Conservation (phyloP, 2,797 vertebrate species). For the Chiroxiphia lanceolata region DNA sequence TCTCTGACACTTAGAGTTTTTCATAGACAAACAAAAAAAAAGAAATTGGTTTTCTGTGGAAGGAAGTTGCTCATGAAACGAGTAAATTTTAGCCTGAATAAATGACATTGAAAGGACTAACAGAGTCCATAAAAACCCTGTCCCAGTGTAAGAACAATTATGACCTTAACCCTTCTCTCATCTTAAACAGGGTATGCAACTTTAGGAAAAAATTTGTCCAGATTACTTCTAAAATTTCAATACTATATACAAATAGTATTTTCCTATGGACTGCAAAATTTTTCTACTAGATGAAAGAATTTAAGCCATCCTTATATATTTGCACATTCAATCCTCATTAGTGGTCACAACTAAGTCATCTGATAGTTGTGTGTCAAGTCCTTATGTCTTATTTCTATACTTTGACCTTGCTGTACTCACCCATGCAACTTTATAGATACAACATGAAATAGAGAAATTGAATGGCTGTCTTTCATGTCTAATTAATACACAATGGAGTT, state of each 20-base stretch:
- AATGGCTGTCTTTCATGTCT: background rate
- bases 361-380: background rate
- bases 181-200: background rate
- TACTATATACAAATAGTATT: background rate
- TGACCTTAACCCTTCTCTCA: background rate
- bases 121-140: accelerated
- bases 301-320: background rate
- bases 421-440: accelerated
- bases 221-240: background rate
- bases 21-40: background rate
- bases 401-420: background rate
- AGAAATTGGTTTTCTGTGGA: background rate
- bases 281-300: background rate
- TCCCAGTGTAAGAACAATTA: background rate
- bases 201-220: background rate
- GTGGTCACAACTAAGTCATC: background rate
- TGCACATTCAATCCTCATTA: background rate
- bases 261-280: background rate
- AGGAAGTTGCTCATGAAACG: background rate
- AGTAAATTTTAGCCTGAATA: background rate
- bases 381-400: background rate
- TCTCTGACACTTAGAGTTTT: background rate
- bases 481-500: background rate
- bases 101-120: background rate
- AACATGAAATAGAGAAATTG: background rate